phyloP scores from a whole-genome alignment of 1,140 invertebrate genomes.

The Stegodyphus mimosarum region DNA sequence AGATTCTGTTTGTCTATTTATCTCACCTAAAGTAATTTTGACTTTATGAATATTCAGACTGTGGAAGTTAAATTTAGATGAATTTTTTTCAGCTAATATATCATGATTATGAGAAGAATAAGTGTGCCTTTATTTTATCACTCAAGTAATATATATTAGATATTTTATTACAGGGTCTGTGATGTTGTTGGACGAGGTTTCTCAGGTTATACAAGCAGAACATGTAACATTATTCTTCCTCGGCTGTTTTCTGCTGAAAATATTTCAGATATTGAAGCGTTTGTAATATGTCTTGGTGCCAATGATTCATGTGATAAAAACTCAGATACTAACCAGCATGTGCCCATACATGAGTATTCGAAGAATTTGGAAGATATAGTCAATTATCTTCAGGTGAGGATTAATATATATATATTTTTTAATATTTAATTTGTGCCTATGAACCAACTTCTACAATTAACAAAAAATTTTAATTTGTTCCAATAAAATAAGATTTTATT shows the following conservation, averaged over 20 bases:
- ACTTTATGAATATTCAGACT: too few relatives aligned
- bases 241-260: constrained; percentile 64
- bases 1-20: too few relatives aligned
- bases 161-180: constrained; percentile 65
- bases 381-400: constrained; percentile 65
- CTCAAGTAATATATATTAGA: too few relatives aligned
- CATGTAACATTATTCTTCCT: constrained; percentile 66
- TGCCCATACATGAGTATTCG: constrained; percentile 67
- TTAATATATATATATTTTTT: background rate
- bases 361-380: constrained; percentile 67
- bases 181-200: constrained; percentile 69
- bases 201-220: constrained; percentile 69
- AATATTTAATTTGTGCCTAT: background rate
- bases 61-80: too few relatives aligned
- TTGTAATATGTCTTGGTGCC: constrained; percentile 68
- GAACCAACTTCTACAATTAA: too few relatives aligned
- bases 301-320: constrained; percentile 67
- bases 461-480: too few relatives aligned
- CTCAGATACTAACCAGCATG: constrained; percentile 66
- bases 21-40: too few relatives aligned
- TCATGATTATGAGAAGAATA: too few relatives aligned
- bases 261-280: constrained; percentile 64
- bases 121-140: too few relatives aligned
- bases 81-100: too few relatives aligned
- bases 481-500: too few relatives aligned